Base-by-base conservation (phyloP, 2,888 invertebrate species). In the Drosophila glabriapex region DNA sequence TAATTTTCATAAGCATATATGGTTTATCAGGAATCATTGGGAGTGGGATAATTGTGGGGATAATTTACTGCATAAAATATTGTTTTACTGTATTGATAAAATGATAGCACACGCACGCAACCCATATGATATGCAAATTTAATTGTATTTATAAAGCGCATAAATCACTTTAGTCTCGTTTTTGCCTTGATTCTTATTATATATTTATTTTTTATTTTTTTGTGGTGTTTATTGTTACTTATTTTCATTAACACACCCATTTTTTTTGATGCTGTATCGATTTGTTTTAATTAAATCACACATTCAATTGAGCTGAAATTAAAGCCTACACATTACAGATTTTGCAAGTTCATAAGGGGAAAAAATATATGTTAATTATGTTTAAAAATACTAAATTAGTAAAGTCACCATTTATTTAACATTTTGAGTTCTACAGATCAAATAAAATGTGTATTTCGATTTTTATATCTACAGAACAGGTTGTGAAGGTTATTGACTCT, bases 31-130 rank as follows among this genome's bases (percentile, higher is more conserved):
- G 31, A 53, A 25, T 49, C 58, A 46, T 54, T 63, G 43, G 25
- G 43, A 37, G 43, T n/a, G 28, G n/a, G n/a, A 37, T 39, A 50
- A 43, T 68, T 52, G 62, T 29, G 50, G 59, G 49, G 39, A 81
- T 84, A 81, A 83, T 89, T 86, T 69, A 87, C 82, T 84, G 76
- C 76, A 72, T 68, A 66, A 68, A 78, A 73, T 79, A 71, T 87
- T 89, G 80, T 80, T 80, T 68, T 61, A 64, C 71, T 63, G 62
- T 75, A 80, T 83, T 78, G 85, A 85, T 85, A 75, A 64, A 77
- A 73, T 64, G 83, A 87, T 77, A 85, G 39, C 71, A 55, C 66
- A 70, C 68, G 49, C 63, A 58, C 41, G 3, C 28, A 37, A 35
- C 39, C 53, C 53, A 68, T 68, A 50, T 71, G 68, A 80, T 83